phyloP scores from a whole-genome alignment of 1,140 invertebrate species.

The Neotoxoptera formosana region DNA sequence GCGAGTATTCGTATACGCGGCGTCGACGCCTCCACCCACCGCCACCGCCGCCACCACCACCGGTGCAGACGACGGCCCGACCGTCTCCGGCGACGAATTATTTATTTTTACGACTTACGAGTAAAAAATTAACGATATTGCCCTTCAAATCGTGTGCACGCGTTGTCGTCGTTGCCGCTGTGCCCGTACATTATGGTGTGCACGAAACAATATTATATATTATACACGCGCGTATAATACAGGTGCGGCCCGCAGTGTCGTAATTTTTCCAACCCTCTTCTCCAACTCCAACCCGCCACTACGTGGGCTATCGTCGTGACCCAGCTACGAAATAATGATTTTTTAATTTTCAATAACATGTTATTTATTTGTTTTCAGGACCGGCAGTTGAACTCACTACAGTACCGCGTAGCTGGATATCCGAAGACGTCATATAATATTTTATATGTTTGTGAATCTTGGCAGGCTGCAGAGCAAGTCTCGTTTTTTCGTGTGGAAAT shows the following conservation, averaged over 20 bases:
- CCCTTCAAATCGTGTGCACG: neutral
- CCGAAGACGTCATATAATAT: neutral
- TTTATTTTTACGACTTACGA: slow-evolving; percentile 44
- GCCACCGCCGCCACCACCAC: neutral
- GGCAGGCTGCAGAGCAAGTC: neutral
- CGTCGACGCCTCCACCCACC: neutral
- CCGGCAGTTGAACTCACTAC: neutral
- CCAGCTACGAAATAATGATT: neutral
- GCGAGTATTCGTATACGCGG: neutral
- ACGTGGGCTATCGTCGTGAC: neutral
- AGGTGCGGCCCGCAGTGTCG: neutral
- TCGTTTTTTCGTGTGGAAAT: neutral
- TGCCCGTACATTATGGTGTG: neutral
- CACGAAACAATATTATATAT: neutral
- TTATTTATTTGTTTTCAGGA: neutral
- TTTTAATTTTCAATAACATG: neutral
- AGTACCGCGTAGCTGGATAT: neutral
- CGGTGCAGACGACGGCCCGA: neutral
- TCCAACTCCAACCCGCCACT: no score
- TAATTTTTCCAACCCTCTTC: neutral
- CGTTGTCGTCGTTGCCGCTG: neutral
- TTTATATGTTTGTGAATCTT: neutral
- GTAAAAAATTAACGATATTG: slow-evolving; percentile 24
- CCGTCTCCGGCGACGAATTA: slow-evolving; percentile 28
- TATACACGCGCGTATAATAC: neutral